A percentile compares a stretch with the other conserved stretches of the same genome.
These are phyloP conservation scores for Leptodactylus fallax DNA, from an alignment of 2,797 vertebrate genomes.

Conservation along the genomic window DNA sequence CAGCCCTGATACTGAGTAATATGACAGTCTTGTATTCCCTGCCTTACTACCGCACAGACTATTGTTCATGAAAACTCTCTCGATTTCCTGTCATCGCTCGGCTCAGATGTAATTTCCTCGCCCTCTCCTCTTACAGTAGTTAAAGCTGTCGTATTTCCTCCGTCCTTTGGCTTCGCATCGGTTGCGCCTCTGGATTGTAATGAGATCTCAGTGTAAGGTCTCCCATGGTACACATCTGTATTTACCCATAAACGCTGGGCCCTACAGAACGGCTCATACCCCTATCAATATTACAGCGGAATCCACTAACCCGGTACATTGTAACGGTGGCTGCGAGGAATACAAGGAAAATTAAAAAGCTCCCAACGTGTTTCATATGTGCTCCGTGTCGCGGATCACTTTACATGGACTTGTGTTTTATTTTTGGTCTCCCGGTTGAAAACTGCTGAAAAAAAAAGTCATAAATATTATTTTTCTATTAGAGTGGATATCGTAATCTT, in stretches of 20 bases:
- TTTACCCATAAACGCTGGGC: constrained; percentile 13
- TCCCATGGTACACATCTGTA: constrained; percentile 35
- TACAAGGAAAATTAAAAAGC: neutral
- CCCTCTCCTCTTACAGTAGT: constrained; percentile 45
- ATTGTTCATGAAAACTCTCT: constrained; percentile 31
- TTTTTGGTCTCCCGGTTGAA: no score
- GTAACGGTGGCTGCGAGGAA: constrained; percentile 3
- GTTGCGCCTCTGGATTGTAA: neutral
- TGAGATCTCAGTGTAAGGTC: constrained; percentile 10
- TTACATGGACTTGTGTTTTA: neutral
- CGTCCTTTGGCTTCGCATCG: neutral
- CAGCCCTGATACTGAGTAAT: neutral
- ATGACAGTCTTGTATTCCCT: constrained; percentile 16
- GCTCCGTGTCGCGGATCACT: neutral
- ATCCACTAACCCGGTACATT: constrained; percentile 22
- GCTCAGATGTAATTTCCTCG: constrained; percentile 51
- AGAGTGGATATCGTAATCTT: no score
- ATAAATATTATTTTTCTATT: no score
- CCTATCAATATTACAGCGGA: constrained; percentile 35
- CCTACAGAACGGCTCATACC: constrained; percentile 24
- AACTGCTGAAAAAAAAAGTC: no score
- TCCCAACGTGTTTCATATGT: constrained; percentile 2
- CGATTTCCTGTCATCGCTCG: constrained; percentile 49
- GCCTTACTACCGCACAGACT: neutral
- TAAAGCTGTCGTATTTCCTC: constrained; percentile 59